Conservation (phyloP, 2,113 vertebrate genomes). For the Gracilinanus agilis region DNA sequence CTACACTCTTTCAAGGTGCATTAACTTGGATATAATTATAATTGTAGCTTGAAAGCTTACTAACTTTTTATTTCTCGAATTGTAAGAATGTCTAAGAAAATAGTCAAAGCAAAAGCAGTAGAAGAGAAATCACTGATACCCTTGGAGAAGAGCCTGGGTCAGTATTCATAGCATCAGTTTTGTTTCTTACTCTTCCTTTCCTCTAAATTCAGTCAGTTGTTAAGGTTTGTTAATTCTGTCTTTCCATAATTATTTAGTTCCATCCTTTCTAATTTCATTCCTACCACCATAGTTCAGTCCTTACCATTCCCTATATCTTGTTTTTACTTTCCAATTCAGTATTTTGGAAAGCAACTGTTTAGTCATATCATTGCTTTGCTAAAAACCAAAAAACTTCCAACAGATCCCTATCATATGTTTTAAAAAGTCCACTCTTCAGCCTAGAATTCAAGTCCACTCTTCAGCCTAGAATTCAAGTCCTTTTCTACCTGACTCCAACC, state of each 20-base stretch:
- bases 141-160: background rate
- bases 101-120: background rate
- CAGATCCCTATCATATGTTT: too few species aligned
- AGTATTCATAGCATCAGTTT: background rate
- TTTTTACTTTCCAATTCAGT: too few species aligned
- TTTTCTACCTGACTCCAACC: background rate
- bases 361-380: too few species aligned
- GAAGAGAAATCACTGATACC: background rate
- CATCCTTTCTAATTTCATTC: too few species aligned
- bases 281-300: too few species aligned
- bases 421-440: background rate
- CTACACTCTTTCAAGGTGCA: background rate
- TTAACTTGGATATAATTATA: conserved; percentile 1
- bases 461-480: background rate
- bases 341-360: too few species aligned
- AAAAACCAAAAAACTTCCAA: too few species aligned
- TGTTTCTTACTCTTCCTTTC: background rate
- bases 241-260: too few species aligned
- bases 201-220: background rate
- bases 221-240: background rate
- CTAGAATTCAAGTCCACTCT: conserved; percentile 8
- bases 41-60: background rate
- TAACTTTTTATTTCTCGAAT: background rate
- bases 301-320: too few species aligned
- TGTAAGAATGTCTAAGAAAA: background rate